Conservation (phyloP, 2,797 vertebrate species). For the Poeciliopsis infans region DNA sequence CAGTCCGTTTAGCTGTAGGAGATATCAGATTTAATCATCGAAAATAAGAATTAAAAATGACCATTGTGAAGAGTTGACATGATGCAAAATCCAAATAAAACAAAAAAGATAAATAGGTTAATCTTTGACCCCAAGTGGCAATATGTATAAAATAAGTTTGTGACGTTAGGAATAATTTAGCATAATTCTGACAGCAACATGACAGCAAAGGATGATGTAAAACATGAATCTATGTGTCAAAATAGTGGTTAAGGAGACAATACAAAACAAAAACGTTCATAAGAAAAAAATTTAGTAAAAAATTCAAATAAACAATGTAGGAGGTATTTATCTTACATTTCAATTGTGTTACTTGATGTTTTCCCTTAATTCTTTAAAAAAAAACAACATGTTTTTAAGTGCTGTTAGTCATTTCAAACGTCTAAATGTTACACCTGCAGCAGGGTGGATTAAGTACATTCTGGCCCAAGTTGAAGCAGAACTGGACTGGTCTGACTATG, state of each 20-base stretch:
- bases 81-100: not conserved
- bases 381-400: not conserved
- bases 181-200: not conserved
- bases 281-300: not conserved
- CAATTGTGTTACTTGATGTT: not conserved
- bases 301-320: not conserved
- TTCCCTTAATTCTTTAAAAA: not conserved
- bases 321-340: not conserved
- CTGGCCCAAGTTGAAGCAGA: slow-evolving; percentile 4
- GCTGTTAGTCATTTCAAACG: not conserved
- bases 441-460: not conserved
- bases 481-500: slow-evolving; percentile 26
- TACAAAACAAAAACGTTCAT: not conserved
- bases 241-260: too few relatives aligned
- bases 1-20: not conserved
- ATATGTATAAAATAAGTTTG: not conserved
- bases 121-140: slow-evolving; percentile 26
- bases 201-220: not conserved
- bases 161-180: not conserved
- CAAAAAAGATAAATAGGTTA: slow-evolving; percentile 36
- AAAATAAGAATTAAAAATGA: not conserved
- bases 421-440: not conserved
- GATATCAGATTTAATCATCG: not conserved
- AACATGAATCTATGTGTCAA: not conserved
- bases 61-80: not conserved